Evolutionary conservation across 2,888 invertebrate genomes (phyloP), one percentile per base, ranked within the genome.

Genomic region (Tethea ocularis): DNA sequence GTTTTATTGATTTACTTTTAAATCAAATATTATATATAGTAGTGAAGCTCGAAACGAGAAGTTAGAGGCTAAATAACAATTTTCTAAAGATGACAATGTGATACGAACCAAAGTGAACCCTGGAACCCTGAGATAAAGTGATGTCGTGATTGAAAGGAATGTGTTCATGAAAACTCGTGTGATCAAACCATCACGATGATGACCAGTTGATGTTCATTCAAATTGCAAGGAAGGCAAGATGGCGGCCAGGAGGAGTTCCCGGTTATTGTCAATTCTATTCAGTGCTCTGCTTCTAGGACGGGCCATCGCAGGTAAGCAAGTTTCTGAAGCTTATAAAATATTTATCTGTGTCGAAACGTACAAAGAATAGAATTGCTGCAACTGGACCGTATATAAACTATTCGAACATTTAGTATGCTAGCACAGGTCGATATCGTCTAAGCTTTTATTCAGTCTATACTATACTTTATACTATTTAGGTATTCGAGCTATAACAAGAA

Each of bases 231-330:
- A 64, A 66, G 65, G 69, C 81, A 88, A 84, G 72, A 92, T 91
- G 92, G 82, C 79, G 75, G 77, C 80, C 66, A 78, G 84, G 66
- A 84, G 79, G 62, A 82, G 85, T 69, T 79, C 86, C 58, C 85
- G 88, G 60, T 77, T 89, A 75, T 82, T 93, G 70, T 91, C 92
- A 60, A 88, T 93, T 65, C 76, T 93, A 67, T 90, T 93, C 84
- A 93, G 91, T 78, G 87, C 88, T 54, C 72, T 93, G 67, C 86
- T 93, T 58, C 84, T 93, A 67, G 92, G 92, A 64, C 84, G 91
- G 63, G 91, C 89, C 68, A 87, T 93, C 64, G 89, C 92, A 81
- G 92, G 93, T 92, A 73, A 84, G 86, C 26, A 61, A 57, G 56
- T 60, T 52, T 53, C 58, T 54, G 33, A 20, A 62, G 52, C 54